A percentile compares a stretch with the other conserved stretches of the same genome.
These are phyloP conservation scores for Chromoteleia sp. DNA, from an alignment of 2,888 invertebrate genomes.

Conservation along the genomic window DNA sequence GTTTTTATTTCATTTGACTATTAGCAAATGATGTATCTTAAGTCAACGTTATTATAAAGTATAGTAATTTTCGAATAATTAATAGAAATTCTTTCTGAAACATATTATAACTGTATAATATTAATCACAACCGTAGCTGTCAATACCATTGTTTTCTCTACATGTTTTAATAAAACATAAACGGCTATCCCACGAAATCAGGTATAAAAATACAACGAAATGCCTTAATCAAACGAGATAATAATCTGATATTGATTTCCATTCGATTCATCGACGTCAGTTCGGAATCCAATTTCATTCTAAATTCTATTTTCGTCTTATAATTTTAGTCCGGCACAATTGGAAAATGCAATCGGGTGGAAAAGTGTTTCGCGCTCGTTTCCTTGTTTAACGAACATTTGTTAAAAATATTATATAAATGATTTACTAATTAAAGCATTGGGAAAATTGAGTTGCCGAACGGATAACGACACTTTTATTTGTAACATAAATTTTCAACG, in stretches of 20 bases:
- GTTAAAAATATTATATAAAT: constrained; percentile 21
- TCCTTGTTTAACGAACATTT: constrained; percentile 10
- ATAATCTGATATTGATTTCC: constrained; percentile 41
- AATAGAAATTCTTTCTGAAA: no score
- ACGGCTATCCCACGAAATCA: neutral
- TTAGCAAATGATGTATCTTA: no score
- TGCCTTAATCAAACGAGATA: constrained; percentile 37
- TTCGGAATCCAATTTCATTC: constrained; percentile 22
- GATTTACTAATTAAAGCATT: constrained; percentile 13
- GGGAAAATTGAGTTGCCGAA: constrained; percentile 6
- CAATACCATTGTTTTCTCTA: no score
- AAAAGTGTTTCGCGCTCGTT: neutral
- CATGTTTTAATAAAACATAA: no score
- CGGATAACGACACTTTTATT: constrained; percentile 30
- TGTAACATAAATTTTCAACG: constrained; percentile 28
- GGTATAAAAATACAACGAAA: constrained; percentile 27
- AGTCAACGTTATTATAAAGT: no score
- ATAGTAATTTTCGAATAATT: no score
- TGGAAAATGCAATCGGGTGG: constrained; percentile 1
- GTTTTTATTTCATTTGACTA: no score
- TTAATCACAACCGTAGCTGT: no score
- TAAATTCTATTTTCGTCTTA: constrained; percentile 23
- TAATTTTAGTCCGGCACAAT: neutral
- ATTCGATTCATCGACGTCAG: constrained; percentile 31
- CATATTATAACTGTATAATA: no score